Conservation (phyloP, 2,797 vertebrate genomes). For the Garrulus glandarius region DNA sequence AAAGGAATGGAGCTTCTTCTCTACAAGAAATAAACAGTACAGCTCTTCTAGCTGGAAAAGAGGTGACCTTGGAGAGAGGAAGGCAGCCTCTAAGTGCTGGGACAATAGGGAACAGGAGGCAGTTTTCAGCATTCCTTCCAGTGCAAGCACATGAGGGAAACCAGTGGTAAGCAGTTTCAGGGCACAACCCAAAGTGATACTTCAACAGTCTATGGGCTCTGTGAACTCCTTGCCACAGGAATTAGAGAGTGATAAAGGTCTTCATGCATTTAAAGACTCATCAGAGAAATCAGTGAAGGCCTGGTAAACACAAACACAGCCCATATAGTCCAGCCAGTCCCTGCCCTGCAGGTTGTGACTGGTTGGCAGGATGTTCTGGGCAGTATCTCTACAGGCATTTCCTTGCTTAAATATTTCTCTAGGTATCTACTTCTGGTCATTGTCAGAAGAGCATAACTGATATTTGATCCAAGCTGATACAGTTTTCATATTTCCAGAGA, state of each 20-base stretch:
- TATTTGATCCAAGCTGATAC: not conserved
- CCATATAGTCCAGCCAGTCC: no score
- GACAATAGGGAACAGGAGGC: not conserved
- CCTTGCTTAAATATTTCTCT: not conserved
- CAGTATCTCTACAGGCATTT: conserved; percentile 8
- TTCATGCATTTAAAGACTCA: not conserved
- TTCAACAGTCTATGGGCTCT: not conserved
- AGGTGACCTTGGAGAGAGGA: not conserved
- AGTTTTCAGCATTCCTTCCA: not conserved
- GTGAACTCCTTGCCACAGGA: not conserved
- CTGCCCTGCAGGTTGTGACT: not conserved
- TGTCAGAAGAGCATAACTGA: not conserved
- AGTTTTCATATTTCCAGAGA: not conserved
- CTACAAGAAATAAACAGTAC: not conserved
- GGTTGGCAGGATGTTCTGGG: not conserved
- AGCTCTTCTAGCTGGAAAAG: not conserved
- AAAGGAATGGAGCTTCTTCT: not conserved
- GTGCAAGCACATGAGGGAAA: not conserved
- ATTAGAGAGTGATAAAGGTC: not conserved
- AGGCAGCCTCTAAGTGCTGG: not conserved
- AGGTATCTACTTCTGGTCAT: conserved; percentile 13
- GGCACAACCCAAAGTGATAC: not conserved
- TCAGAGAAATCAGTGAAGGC: not conserved
- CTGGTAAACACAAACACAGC: not conserved
- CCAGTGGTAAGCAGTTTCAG: not conserved